Evolutionary conservation across 2,888 invertebrate species (phyloP).

Genomic region (Lysandra bellargus): DNA sequence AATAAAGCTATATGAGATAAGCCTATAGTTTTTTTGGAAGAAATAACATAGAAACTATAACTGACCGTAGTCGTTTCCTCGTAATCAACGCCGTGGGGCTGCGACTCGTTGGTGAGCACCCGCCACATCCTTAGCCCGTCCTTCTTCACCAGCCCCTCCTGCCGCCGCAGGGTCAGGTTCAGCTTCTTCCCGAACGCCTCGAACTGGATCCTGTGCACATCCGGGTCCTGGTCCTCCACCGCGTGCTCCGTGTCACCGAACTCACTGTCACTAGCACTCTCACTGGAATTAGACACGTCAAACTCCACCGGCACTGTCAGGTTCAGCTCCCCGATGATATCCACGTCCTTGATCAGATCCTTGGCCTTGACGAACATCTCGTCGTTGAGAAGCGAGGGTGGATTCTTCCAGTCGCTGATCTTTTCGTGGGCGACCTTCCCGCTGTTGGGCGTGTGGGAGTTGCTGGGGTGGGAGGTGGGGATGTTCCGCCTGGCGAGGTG

Average conservation of each 20-base stretch:
- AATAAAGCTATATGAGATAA: no score
- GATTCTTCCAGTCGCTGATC: conserved; percentile 58
- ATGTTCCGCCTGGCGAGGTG: conserved; percentile 74
- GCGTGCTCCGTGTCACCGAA: conserved; percentile 58
- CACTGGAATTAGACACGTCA: conserved; percentile 67
- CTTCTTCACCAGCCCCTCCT: conserved; percentile 88
- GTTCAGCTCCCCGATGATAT: conserved; percentile 69
- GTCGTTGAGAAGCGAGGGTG: conserved; percentile 68
- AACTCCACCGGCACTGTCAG: conserved; percentile 70
- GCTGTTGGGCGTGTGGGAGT: conserved; percentile 50
- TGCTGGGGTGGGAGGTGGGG: conserved; percentile 55
- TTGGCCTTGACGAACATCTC: conserved; percentile 70
- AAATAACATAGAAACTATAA: neutral
- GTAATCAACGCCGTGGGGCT: conserved; percentile 89
- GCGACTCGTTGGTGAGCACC: conserved; percentile 87
- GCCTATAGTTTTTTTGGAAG: neutral
- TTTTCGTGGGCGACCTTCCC: conserved; percentile 70
- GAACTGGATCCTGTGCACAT: conserved; percentile 84
- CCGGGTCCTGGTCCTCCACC: conserved; percentile 66
- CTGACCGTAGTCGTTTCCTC: conserved; percentile 88
- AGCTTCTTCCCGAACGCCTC: conserved; percentile 90
- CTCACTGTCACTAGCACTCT: conserved; percentile 49
- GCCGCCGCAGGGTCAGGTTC: conserved; percentile 87
- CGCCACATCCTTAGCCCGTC: conserved; percentile 90
- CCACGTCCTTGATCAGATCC: conserved; percentile 64